Evolutionary conservation across 2,797 vertebrate species (phyloP), one percentile per base, ranked within the genome.

Genomic region (Podarcis siculus): DNA sequence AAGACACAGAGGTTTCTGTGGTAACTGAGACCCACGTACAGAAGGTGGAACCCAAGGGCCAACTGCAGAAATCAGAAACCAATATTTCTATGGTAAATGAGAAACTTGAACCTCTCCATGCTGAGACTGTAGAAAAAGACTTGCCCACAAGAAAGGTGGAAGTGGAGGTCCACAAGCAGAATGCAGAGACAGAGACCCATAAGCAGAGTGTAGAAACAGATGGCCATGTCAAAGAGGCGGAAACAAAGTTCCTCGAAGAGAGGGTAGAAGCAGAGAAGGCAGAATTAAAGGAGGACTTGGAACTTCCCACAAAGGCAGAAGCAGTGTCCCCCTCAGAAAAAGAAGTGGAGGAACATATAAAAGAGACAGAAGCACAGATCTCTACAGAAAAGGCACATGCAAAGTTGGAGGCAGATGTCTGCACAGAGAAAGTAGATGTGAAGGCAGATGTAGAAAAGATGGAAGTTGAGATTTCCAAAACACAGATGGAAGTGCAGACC

Each of bases 71-170:
- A 67, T 35, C 67, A 13, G 79, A 87, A 66, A 30, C 21, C 4
- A 81, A 45, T 13, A 75, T 82, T 4, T 32, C 79, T 49, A 8
- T 82, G 39, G 37, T 27, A 66, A 19, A 87, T 49, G 12, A 45
- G 79, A 73, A 49, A 76, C 6, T 30, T 2, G 55, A 87, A 45
- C 6, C 15, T 66, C 55, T 42, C 30, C 37, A 55, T 32, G 19
- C 10, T 87, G 27, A 82, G 23, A 87, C 25, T 45, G 15, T 87
- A 42, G 86, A 67, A 82, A 77, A 64, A 69, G 86, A 49, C 39
- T 45, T 83, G 35, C 25, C n/a, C 27, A 35, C 13, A 30, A 67
- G 32, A 77, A 55, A 83, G 64, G 17, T 79, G 85, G 66, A 80
- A 58, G 42, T 87, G 55, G 80, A 77, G 45, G 64, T 67, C 23